phyloP scores from a whole-genome alignment of 2,113 vertebrate genomes.

The Cygnus buccinator region DNA sequence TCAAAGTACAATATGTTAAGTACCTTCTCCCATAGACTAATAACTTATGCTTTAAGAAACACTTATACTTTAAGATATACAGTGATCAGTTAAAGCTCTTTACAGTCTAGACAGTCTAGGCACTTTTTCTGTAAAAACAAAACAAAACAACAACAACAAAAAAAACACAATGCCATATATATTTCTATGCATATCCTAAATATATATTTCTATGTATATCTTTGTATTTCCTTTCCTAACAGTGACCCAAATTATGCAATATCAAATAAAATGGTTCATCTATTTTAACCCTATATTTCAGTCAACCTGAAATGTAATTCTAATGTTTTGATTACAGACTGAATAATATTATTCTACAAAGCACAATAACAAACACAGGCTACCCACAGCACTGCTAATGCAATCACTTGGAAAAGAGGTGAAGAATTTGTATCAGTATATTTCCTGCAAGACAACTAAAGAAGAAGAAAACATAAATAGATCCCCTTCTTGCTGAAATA shows the following conservation, averaged over 20 bases:
- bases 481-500: neutral
- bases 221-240: neutral
- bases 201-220: neutral
- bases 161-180: rapidly evolving
- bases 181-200: neutral
- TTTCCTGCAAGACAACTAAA: neutral
- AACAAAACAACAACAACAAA: too few relatives aligned
- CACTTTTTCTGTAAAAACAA: neutral
- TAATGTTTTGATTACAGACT: neutral
- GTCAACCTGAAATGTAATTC: neutral
- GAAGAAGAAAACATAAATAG: neutral
- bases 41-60: neutral
- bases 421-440: neutral
- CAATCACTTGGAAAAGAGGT: neutral
- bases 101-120: neutral
- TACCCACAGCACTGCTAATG: neutral
- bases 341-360: neutral
- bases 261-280: neutral
- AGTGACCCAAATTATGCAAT: neutral
- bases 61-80: neutral
- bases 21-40: neutral
- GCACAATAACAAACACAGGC: neutral
- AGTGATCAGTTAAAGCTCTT: neutral
- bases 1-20: neutral
- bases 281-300: neutral